Evolutionary conservation across 2,888 invertebrate genomes (phyloP).

Genomic region (Slavum lentiscoides): DNA sequence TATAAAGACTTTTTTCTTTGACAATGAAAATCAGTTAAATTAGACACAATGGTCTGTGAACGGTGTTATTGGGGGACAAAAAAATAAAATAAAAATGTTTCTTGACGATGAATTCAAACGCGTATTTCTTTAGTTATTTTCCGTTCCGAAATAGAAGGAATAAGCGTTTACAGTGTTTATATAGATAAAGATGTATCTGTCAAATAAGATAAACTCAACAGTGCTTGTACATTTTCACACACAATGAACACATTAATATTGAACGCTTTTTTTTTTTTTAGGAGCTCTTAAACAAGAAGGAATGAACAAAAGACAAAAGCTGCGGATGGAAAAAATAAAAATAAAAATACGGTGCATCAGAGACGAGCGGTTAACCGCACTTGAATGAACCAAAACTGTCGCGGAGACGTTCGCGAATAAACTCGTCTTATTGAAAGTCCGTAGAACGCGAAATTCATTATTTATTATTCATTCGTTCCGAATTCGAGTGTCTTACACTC

Average conservation of each 20-base stretch:
- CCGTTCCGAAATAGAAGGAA: not conserved
- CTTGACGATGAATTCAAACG: not conserved
- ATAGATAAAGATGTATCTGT: conserved; percentile 17
- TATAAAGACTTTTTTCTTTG: no score
- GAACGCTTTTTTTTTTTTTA: conserved; percentile 22
- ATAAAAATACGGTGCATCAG: conserved; percentile 20
- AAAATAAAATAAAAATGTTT: not conserved
- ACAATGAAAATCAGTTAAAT: no score
- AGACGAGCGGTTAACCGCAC: conserved; percentile 46
- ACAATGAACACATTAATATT: conserved; percentile 39
- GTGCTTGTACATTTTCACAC: conserved; percentile 5
- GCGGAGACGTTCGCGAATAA: conserved; percentile 31
- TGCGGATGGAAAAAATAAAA: not conserved
- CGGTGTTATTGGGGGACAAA: not conserved
- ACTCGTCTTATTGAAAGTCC: conserved; percentile 20
- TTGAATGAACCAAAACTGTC: conserved; percentile 43
- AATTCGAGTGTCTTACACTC: conserved; percentile 9
- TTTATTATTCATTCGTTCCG: conserved; percentile 33
- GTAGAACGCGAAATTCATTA: conserved; percentile 34
- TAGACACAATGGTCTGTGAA: no score
- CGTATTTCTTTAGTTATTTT: not conserved
- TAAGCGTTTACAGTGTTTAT: not conserved
- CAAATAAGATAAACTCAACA: conserved; percentile 22
- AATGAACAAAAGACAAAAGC: conserved; percentile 29
- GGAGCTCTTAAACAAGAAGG: not conserved